Evolutionary conservation across 2,113 vertebrate genomes (phyloP), one percentile per base, ranked within the genome.

Genomic region (Phodopus roborovskii): DNA sequence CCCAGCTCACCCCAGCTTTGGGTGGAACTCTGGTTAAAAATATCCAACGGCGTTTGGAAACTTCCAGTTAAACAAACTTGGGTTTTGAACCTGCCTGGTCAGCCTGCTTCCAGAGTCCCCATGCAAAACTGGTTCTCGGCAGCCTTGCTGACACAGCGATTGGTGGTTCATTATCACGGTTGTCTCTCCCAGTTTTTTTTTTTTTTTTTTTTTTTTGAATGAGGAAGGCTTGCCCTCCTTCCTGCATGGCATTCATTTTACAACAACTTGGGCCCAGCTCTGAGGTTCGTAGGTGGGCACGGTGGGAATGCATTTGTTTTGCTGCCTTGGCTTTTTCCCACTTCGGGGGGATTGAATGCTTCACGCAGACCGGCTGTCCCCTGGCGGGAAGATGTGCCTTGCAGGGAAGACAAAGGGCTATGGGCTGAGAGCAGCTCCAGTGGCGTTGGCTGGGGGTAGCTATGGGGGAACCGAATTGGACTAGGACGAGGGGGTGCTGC

Each of bases 141-240:
- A 85, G 97, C 97, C 97, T 95, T 98, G 98, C 98, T 98, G 98
- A 98, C 95, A 81, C 97, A 98, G 98, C 96, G 0, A 78, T 94
- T 19, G 70, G 92, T 91, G 96, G 7, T 97, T 98, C 96, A 96
- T 98, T 98, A 98, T 97, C 98, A 93, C 90, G 96, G 95, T 96
- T 97, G 97, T 97, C 97, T 95, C 87, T 75, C 97, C 97, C 94
- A 66, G 64, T 94, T 96, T 74, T 91, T 17, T 93, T 88, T 95
- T 97, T 95, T 92, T 94, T 88, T 89, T 95, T 97, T 96, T 93
- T 95, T 56, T 13, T 56, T 56, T 56, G 82, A 92, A 60, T 64
- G 0, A 53, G 84, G 84, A n/a, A 39, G 68, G 36, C 78, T 91
- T 30, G 39, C 81, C 88, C 97, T 83, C 56, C 79, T 60, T 62